Conservation (phyloP, 2,888 invertebrate genomes). For the Sclerodermus sp. region DNA sequence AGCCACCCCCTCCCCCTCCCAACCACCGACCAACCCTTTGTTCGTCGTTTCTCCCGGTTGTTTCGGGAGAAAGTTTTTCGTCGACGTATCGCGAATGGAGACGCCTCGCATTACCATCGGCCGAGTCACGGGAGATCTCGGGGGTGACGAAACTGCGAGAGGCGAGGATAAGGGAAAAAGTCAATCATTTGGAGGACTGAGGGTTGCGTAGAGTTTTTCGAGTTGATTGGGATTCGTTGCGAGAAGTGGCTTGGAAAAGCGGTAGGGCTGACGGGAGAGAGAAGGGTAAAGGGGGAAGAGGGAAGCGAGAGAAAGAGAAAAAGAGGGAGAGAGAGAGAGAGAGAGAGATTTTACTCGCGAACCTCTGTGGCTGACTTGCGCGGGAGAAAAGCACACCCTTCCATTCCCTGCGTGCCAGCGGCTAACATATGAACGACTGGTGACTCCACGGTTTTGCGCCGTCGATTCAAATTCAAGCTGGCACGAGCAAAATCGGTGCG, state of each 20-base stretch:
- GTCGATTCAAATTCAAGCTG: constrained; percentile 53
- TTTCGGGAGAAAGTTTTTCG: no score
- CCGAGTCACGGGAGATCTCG: no score
- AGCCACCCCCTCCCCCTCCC: no score
- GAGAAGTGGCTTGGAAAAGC: not conserved
- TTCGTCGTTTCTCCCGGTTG: no score
- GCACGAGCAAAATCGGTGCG: constrained; percentile 49
- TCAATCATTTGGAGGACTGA: no score
- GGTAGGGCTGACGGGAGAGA: not conserved
- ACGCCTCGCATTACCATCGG: no score
- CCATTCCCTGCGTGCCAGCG: constrained; percentile 41
- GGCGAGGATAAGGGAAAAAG: no score
- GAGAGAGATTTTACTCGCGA: constrained; percentile 7
- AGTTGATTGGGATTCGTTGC: constrained; percentile 1
- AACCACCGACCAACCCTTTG: no score
- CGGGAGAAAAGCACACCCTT: constrained; percentile 6
- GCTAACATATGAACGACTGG: constrained; percentile 56
- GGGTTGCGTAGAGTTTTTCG: no score
- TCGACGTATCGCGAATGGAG: no score
- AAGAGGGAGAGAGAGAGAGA: constrained; percentile 15
- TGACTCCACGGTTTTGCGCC: constrained; percentile 54
- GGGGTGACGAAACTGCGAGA: no score
- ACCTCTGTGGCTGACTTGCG: not conserved
- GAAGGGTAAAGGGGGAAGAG: constrained; percentile 14
- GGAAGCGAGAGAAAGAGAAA: not conserved